phyloP scores from a whole-genome alignment of 2,113 vertebrate species.

The Platysteira castanea region DNA sequence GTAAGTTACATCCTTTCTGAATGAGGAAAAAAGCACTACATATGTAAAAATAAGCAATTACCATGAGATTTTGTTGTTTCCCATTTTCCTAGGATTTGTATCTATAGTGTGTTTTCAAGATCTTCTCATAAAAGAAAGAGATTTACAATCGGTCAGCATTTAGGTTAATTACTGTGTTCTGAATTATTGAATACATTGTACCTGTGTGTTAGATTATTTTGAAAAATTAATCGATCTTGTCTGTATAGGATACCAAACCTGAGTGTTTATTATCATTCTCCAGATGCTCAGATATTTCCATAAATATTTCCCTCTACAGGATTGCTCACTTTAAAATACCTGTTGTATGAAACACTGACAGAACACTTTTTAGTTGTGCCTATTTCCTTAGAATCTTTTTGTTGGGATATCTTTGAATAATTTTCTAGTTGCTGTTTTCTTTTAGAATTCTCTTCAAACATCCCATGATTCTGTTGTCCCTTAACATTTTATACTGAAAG shows the following conservation, averaged over 20 bases:
- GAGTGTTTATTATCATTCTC: background rate
- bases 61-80: slow-evolving; percentile 6
- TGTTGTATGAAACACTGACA: background rate
- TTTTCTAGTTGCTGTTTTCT: background rate
- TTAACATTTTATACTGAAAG: background rate
- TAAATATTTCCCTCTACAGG: background rate
- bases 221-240: background rate
- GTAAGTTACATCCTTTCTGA: background rate
- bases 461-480: background rate
- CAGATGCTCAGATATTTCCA: background rate
- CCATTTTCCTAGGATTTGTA: slow-evolving; percentile 30
- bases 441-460: background rate
- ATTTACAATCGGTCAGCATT: background rate
- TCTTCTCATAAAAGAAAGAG: background rate
- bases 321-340: background rate
- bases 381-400: background rate
- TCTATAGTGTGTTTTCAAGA: background rate
- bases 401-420: background rate
- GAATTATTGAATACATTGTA: background rate
- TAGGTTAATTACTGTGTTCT: background rate
- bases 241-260: background rate
- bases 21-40: background rate
- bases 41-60: background rate
- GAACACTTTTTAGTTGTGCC: background rate
- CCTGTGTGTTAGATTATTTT: background rate